Evolutionary conservation across 23 tunicate genomes (phyloP).

Genomic region (Aplidium turbinatum): DNA sequence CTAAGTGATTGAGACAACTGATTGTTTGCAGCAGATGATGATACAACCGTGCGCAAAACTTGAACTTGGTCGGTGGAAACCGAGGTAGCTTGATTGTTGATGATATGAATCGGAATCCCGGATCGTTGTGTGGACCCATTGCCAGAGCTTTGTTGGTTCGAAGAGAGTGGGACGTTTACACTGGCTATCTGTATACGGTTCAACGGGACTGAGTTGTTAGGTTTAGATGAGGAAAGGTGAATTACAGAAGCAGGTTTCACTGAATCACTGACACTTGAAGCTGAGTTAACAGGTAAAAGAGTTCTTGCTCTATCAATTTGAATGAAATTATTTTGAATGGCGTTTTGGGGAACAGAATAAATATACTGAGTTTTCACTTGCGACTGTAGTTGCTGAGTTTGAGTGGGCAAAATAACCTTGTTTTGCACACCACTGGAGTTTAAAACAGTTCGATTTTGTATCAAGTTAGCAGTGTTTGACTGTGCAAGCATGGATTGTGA

Average conservation of each 20-base stretch:
- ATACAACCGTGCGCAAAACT: too few species aligned
- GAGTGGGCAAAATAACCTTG: not conserved
- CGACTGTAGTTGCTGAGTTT: not conserved
- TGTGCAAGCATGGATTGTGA: not conserved
- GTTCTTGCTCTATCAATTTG: too few species aligned
- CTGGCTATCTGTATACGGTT: slow-evolving; percentile 84
- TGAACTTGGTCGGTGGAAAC: too few species aligned
- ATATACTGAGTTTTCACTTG: slow-evolving; percentile 43
- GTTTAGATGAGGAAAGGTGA: slow-evolving; percentile 7
- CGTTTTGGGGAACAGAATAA: not conserved
- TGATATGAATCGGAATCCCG: too few species aligned
- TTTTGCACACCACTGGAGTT: slow-evolving; percentile 10
- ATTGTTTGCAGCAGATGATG: too few species aligned
- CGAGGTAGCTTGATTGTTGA: too few species aligned
- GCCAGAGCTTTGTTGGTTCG: not conserved
- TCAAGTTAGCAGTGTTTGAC: not conserved
- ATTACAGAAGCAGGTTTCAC: not conserved
- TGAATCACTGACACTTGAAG: not conserved
- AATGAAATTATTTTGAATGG: not conserved
- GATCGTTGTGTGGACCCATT: too few species aligned
- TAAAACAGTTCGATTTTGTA: slow-evolving; percentile 1
- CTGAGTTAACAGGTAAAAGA: too few species aligned
- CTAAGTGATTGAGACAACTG: too few species aligned
- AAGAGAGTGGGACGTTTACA: slow-evolving; percentile 54
- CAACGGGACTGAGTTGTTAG: slow-evolving; percentile 38